phyloP scores from a whole-genome alignment of 1,140 invertebrate species.

The Cotesia glomerata region DNA sequence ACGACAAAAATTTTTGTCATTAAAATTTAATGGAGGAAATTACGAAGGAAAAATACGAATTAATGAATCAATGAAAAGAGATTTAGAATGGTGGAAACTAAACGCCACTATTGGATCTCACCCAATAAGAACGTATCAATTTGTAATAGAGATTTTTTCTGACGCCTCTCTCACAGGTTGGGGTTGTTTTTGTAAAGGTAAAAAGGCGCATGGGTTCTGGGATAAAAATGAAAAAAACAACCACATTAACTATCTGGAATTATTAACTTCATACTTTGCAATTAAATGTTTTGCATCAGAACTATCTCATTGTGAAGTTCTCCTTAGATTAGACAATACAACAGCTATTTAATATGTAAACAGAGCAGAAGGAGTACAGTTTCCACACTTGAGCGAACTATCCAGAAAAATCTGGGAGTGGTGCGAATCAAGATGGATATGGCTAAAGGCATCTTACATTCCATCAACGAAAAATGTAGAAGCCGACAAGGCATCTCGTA shows the following conservation, averaged over 20 bases:
- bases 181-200: slow-evolving; percentile 9
- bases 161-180: slow-evolving; percentile 29
- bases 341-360: slow-evolving; percentile 41
- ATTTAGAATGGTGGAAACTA: slow-evolving; percentile 29
- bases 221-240: slow-evolving; percentile 13
- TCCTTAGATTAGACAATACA: slow-evolving; percentile 39
- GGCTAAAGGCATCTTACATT: slow-evolving; percentile 26
- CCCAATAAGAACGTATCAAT: slow-evolving; percentile 12
- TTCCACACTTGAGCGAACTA: slow-evolving; percentile 33
- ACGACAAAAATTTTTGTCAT: slow-evolving; percentile 28
- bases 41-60: slow-evolving; percentile 23
- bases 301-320: slow-evolving; percentile 34
- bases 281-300: slow-evolving; percentile 25
- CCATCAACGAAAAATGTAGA: slow-evolving; percentile 21
- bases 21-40: slow-evolving; percentile 24
- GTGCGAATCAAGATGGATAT: slow-evolving; percentile 34
- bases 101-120: neutral
- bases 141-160: slow-evolving; percentile 19
- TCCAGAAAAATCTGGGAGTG: slow-evolving; percentile 38
- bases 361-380: slow-evolving; percentile 36
- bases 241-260: slow-evolving; percentile 28
- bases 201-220: slow-evolving; percentile 21
- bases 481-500: slow-evolving; percentile 25
- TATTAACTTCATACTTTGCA: slow-evolving; percentile 19
- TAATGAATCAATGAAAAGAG: neutral